These are phyloP conservation scores for Anhinga rufa DNA, from an alignment of 2,113 vertebrate species.

Conservation along the genomic window DNA sequence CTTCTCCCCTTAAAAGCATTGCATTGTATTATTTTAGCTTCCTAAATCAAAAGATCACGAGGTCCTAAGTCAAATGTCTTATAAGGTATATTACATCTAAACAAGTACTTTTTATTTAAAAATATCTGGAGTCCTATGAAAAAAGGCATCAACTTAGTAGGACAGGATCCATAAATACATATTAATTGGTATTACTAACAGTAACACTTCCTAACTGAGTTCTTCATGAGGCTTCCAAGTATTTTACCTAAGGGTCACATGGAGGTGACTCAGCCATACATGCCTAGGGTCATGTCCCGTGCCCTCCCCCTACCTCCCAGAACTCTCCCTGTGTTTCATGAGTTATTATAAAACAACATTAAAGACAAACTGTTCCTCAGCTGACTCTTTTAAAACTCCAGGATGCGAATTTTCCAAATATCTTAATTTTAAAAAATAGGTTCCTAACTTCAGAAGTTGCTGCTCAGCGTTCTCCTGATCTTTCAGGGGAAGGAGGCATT, in stretches of 20 bases:
- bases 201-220: background rate
- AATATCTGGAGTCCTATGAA: background rate
- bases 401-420: background rate
- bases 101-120: background rate
- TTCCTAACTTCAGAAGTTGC: background rate
- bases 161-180: background rate
- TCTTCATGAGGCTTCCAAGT: background rate
- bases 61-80: background rate
- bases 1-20: background rate
- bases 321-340: background rate
- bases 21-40: background rate
- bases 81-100: background rate
- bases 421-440: background rate
- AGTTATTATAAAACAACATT: background rate
- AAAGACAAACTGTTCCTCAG: background rate
- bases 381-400: background rate
- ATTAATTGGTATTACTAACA: background rate
- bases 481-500: background rate
- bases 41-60: background rate
- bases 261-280: background rate
- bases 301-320: background rate
- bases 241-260: background rate
- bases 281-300: background rate
- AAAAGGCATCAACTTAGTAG: background rate
- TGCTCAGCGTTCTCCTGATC: background rate